phyloP scores from a whole-genome alignment of 2,888 invertebrate genomes.

The Cerastoderma edule region DNA sequence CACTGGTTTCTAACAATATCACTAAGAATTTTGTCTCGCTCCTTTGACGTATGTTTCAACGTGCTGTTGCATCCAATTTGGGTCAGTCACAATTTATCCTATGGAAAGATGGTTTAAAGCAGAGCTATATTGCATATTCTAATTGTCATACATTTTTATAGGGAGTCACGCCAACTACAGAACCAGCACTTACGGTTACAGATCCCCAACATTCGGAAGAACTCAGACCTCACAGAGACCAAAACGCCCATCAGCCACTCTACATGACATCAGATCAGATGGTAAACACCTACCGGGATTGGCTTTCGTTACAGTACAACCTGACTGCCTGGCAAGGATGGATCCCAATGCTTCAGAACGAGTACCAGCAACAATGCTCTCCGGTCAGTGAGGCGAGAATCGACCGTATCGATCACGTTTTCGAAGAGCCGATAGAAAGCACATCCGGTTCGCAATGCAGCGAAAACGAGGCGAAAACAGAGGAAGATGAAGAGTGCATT shows the following conservation, averaged over 20 bases:
- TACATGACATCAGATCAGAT: background rate
- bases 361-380: background rate
- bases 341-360: background rate
- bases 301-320: conserved; percentile 5
- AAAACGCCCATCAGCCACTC: background rate
- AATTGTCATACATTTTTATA: background rate
- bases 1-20: too few relatives aligned
- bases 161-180: background rate
- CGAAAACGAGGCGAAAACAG: too few relatives aligned
- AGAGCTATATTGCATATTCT: background rate
- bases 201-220: too few relatives aligned
- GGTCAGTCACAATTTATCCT: too few relatives aligned
- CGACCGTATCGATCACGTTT: background rate
- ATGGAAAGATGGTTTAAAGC: background rate
- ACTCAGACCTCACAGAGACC: too few relatives aligned
- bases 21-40: too few relatives aligned
- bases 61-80: too few relatives aligned
- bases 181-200: too few relatives aligned
- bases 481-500: conserved; percentile 16
- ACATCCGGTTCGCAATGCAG: conserved; percentile 4
- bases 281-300: background rate
- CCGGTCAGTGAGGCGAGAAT: background rate
- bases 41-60: too few relatives aligned
- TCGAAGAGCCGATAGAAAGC: background rate
- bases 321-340: background rate